Conservation (phyloP, 37 sponge, comb jelly and placozoan genomes). For the Petrosia ficiformis region DNA sequence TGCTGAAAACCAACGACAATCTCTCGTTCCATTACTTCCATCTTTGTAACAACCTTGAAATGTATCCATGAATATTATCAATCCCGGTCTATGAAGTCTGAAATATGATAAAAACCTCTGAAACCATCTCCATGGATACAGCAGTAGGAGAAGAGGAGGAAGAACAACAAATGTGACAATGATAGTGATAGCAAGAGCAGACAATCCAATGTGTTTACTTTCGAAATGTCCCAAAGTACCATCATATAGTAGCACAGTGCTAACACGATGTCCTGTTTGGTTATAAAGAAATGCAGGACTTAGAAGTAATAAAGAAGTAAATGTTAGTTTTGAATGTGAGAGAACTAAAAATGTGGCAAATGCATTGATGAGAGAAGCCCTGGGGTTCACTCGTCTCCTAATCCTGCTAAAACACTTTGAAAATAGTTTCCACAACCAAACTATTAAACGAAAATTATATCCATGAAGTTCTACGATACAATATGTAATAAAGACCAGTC, state of each 20-base stretch:
- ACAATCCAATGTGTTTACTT: neutral
- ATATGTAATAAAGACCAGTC: neutral
- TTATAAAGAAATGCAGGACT: neutral
- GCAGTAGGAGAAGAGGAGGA: constrained; percentile 12
- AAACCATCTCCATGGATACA: constrained; percentile 11
- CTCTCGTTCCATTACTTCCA: too few relatives aligned
- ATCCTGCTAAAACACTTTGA: neutral
- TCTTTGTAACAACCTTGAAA: too few relatives aligned
- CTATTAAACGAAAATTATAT: neutral
- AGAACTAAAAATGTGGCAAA: constrained; percentile 8
- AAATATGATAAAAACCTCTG: neutral
- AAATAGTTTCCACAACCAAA: constrained; percentile 3
- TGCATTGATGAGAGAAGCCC: neutral
- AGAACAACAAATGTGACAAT: constrained; percentile 1
- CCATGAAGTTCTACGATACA: neutral
- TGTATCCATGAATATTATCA: too few relatives aligned
- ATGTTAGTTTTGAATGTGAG: neutral
- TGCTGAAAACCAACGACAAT: too few relatives aligned
- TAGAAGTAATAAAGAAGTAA: neutral
- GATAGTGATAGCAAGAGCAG: neutral
- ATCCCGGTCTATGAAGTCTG: too few relatives aligned
- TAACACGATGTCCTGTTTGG: neutral
- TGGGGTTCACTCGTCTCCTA: neutral
- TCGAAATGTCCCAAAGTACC: neutral
- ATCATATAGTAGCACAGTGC: neutral